Evolutionary conservation across 1,140 invertebrate genomes (phyloP).

Genomic region (Eriocheir sinensis): DNA sequence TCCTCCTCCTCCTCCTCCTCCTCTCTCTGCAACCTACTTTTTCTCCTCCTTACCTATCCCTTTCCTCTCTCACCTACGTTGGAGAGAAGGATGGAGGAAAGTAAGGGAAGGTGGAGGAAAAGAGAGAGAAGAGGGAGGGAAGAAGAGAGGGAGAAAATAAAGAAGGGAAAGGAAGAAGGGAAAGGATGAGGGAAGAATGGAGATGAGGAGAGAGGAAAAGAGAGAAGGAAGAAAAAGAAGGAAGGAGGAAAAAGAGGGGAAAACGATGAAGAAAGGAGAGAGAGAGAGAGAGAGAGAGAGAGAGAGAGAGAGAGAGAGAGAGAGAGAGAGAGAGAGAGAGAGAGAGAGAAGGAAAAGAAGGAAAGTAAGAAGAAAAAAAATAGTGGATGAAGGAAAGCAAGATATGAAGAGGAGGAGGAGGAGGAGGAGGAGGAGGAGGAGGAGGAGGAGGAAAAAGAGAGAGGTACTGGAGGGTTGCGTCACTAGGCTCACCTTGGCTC

Average conservation of each 20-base stretch:
- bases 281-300: not conserved
- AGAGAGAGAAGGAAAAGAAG: not conserved
- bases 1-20: conserved; percentile 18
- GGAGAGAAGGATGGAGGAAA: conserved; percentile 5
- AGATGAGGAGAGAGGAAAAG: not conserved
- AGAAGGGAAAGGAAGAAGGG: not conserved
- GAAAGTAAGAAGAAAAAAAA: not conserved
- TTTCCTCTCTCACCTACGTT: not conserved
- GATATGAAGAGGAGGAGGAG: not conserved
- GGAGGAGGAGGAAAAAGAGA: not conserved
- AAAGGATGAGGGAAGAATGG: not conserved
- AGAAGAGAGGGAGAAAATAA: not conserved
- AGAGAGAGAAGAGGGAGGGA: not conserved
- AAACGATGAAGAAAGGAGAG: not conserved
- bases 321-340: not conserved
- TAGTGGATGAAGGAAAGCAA: not conserved
- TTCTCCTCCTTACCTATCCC: not conserved
- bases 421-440: not conserved
- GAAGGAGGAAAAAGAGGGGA: not conserved
- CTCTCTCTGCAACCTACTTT: not conserved
- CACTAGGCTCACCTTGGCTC: not conserved
- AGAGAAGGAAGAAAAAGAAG: not conserved
- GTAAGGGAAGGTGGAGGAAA: not conserved
- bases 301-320: not conserved
- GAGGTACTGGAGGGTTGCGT: not conserved